Percentiles rank a stretch among this genome's conserved stretches.
Conservation (phyloP, 2,888 invertebrate genomes). For the Leptinotarsa tumamoca region DNA sequence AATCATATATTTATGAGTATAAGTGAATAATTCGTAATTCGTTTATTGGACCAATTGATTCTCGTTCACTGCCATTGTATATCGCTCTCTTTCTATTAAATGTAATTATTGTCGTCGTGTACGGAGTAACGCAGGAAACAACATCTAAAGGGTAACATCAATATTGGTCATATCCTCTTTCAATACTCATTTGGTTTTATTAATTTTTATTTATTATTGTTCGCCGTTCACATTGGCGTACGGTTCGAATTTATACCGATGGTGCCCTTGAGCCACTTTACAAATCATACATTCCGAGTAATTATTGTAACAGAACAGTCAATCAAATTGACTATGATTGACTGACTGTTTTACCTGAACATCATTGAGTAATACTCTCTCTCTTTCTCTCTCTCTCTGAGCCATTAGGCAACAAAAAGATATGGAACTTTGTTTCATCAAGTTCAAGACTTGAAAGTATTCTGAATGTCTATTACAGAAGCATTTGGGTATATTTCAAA, state of each 20-base stretch:
- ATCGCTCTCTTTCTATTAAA: conserved; percentile 48
- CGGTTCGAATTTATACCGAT: conserved; percentile 24
- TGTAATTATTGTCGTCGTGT: conserved; percentile 40
- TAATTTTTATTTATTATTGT: conserved; percentile 47
- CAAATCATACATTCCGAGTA: conserved; percentile 14
- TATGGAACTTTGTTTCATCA: too few relatives aligned
- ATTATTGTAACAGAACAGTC: conserved; percentile 9
- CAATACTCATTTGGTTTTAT: conserved; percentile 46
- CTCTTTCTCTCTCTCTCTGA: too few relatives aligned
- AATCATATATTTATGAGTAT: conserved; percentile 67
- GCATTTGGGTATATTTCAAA: too few relatives aligned
- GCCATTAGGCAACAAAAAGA: too few relatives aligned
- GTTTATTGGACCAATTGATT: conserved; percentile 63
- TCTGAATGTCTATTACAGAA: too few relatives aligned
- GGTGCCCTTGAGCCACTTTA: conserved; percentile 34
- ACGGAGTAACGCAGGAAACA: conserved; percentile 49
- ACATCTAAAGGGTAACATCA: conserved; percentile 54
- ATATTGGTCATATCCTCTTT: conserved; percentile 57
- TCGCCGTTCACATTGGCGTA: conserved; percentile 28
- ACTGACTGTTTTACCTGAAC: neutral
- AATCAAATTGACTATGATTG: neutral
- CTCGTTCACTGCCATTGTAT: conserved; percentile 58
- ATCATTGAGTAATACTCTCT: neutral
- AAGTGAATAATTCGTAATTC: conserved; percentile 62
- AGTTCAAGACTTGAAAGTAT: too few relatives aligned